phyloP scores from a whole-genome alignment of 2,888 invertebrate genomes.

The Pteria penguin region DNA sequence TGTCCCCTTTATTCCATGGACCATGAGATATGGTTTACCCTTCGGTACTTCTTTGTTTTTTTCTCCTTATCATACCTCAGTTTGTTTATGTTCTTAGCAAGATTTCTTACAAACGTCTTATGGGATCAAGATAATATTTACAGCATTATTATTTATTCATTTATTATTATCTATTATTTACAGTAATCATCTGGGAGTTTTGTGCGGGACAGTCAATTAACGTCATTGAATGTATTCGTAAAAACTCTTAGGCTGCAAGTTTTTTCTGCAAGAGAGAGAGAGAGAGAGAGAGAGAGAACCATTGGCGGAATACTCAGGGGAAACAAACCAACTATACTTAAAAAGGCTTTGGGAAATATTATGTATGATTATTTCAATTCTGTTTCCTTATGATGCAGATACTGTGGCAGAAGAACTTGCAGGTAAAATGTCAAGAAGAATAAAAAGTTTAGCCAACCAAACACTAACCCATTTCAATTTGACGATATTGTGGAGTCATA shows the following conservation, averaged over 20 bases:
- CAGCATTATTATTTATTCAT: too few relatives aligned
- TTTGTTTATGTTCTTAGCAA: too few relatives aligned
- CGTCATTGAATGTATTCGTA: neutral
- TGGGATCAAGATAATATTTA: too few relatives aligned
- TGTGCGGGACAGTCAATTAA: neutral
- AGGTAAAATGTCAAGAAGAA: neutral
- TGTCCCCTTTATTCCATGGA: too few relatives aligned
- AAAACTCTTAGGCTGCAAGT: neutral
- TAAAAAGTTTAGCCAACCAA: neutral
- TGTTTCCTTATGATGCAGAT: conserved; percentile 2
- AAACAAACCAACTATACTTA: neutral
- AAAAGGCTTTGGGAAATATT: neutral
- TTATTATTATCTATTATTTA: too few relatives aligned
- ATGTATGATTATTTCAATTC: neutral
- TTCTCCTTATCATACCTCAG: too few relatives aligned
- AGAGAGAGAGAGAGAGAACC: too few relatives aligned
- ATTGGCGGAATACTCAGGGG: neutral
- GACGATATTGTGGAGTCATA: conserved; percentile 6
- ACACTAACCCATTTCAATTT: neutral
- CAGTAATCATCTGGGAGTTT: conserved; percentile 7
- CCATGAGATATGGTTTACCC: too few relatives aligned
- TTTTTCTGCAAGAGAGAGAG: neutral
- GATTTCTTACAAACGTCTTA: too few relatives aligned
- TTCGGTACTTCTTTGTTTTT: too few relatives aligned
- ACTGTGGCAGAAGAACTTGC: too few relatives aligned